These are phyloP conservation scores for Thymallus thymallus DNA, from an alignment of 2,113 vertebrate species.

Conservation along the genomic window DNA sequence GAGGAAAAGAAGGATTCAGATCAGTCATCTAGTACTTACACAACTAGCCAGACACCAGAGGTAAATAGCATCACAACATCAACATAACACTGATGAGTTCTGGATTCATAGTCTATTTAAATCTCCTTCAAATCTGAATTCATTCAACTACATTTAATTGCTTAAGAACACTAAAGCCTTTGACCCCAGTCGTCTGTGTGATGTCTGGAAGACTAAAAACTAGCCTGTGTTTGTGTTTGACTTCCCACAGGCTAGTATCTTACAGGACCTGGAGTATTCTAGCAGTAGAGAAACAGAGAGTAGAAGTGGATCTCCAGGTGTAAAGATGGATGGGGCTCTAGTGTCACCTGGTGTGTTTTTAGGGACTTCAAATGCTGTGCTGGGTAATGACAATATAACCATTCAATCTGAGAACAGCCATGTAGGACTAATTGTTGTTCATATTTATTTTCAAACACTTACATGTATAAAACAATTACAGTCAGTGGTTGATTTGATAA, in stretches of 20 bases:
- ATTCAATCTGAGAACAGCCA: not conserved
- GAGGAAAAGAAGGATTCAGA: conserved; percentile 20
- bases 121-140: too few species aligned
- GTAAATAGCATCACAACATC: not conserved
- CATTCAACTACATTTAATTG: too few species aligned
- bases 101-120: not conserved
- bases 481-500: too few species aligned
- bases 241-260: conserved; percentile 8
- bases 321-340: too few species aligned
- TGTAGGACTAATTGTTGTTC: not conserved
- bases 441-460: not conserved
- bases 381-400: too few species aligned
- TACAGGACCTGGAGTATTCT: conserved; percentile 12
- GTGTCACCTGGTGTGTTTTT: too few species aligned
- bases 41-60: conserved; percentile 12
- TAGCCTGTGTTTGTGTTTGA: not conserved
- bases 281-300: conserved; percentile 17
- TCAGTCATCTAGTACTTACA: conserved; percentile 14
- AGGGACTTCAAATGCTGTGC: too few species aligned
- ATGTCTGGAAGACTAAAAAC: not conserved
- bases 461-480: not conserved
- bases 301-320: not conserved
- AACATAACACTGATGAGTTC: not conserved
- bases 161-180: too few species aligned
- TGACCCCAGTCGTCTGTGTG: too few species aligned